Conservation (phyloP, 2,888 invertebrate species). For the Coronaproctus castanopsis region DNA sequence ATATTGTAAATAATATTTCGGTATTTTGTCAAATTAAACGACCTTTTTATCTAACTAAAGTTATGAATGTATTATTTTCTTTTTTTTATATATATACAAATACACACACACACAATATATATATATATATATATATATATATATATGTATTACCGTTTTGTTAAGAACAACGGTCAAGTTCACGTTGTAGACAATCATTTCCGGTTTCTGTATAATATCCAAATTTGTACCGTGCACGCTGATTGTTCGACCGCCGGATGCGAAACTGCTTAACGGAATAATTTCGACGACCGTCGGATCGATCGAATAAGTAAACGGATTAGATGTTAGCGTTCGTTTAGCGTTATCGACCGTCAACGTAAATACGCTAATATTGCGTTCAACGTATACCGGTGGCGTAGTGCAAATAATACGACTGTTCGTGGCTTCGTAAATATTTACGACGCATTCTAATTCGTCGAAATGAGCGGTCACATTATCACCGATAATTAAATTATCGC, state of each 20-base stretch:
- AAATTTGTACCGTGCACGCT: constrained; percentile 84
- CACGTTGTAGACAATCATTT: constrained; percentile 67
- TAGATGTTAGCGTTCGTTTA: constrained; percentile 53
- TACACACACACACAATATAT: neutral
- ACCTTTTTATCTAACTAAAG: too few species aligned
- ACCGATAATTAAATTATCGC: constrained; percentile 82
- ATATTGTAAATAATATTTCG: too few species aligned
- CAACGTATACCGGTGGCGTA: constrained; percentile 45
- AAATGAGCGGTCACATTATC: constrained; percentile 63
- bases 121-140: constrained; percentile 5
- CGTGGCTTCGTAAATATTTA: constrained; percentile 71
- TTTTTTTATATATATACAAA: too few species aligned
- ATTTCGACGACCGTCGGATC: constrained; percentile 90
- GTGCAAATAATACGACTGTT: constrained; percentile 68
- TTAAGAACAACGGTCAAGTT: constrained; percentile 48
- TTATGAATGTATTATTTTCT: too few species aligned
- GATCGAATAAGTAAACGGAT: constrained; percentile 71
- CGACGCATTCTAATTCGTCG: constrained; percentile 63
- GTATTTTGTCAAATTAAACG: too few species aligned
- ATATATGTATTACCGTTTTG: constrained; percentile 35
- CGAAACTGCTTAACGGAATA: constrained; percentile 76
- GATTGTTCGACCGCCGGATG: constrained; percentile 80
- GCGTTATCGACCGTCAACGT: constrained; percentile 75
- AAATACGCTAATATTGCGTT: constrained; percentile 43
- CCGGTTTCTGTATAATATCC: constrained; percentile 74